Base-by-base conservation (phyloP, 2,113 vertebrate species). In the Salvelinus sp. region DNA sequence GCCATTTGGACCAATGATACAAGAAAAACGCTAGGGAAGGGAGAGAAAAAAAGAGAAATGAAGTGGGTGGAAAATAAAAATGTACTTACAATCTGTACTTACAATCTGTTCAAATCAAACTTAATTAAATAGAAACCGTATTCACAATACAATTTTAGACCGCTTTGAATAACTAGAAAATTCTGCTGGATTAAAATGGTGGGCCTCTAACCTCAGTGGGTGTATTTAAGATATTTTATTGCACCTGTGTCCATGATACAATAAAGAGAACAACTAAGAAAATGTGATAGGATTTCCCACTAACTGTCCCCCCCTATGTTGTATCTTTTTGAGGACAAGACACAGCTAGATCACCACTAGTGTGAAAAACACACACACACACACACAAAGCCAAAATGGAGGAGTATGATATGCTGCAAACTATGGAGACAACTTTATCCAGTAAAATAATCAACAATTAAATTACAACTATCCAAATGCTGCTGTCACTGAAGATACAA, bases 1-100 rank as follows among this genome's bases (percentile, higher is more conserved):
- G 84, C 98, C 97, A 75, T 99, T 99, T 60, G 98, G 98, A 57
- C 98, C 98, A 87, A 99, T 96, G 89, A 99, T 99, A 77, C 97
- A 99, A 3, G 98, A 97, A 86, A 99, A 99, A 44, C 96, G 95
- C 98, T 99, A 93, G 58, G 58, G n/a, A 10, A 62, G n/a, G n/a
- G n/a, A 62, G 58, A 62, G 2, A 44, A 44, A 9, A 33, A 60
- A 2, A 60, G n/a, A 60, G 58, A 22, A 60, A 62, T 13, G 6
- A 22, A 44, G 9, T n/a, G n/a, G 58, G 58, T 38, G 38, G 22
- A 69, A 66, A 20, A n/a, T 30, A 18, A 20, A 68, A 38, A 68
- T 44, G 16, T 38, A 44, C 6, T 28, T 33, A n/a, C 13, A 27
- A 12, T 27, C 23, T 23, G 25, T 23, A 66, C 6, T 27, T 30